phyloP scores from a whole-genome alignment of 2,888 invertebrate genomes.

The Cacoxenus indagator region DNA sequence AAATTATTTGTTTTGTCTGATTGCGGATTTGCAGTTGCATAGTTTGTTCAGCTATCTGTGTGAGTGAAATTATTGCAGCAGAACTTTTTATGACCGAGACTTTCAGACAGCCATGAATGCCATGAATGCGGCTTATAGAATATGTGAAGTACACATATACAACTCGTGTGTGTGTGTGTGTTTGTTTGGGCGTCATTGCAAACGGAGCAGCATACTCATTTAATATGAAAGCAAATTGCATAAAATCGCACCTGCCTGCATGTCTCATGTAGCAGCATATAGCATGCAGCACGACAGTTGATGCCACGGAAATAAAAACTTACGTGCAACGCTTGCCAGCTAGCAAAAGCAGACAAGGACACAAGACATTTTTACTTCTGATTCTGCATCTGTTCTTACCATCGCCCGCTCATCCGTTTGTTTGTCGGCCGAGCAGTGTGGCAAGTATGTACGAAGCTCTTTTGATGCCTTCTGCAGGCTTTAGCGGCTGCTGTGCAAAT shows the following conservation, averaged over 20 bases:
- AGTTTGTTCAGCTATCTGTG: slow-evolving; percentile 42
- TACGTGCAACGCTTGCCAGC: slow-evolving; percentile 3
- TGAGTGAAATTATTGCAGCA: slow-evolving; percentile 23
- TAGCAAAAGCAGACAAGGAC: slow-evolving; percentile 2
- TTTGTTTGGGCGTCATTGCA: background rate
- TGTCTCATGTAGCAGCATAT: background rate
- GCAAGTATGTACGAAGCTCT: background rate
- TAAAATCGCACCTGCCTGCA: slow-evolving; percentile 62
- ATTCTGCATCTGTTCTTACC: background rate
- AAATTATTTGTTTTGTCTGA: slow-evolving; percentile 70
- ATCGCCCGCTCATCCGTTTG: background rate
- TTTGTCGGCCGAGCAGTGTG: background rate
- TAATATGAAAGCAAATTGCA: slow-evolving; percentile 67
- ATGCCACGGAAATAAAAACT: slow-evolving; percentile 18
- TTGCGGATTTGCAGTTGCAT: slow-evolving; percentile 70
- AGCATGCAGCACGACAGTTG: background rate
- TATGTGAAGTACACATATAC: background rate
- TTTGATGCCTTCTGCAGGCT: slow-evolving; percentile 2
- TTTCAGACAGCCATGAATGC: slow-evolving; percentile 13
- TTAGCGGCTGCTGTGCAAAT: slow-evolving; percentile 9
- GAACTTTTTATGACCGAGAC: slow-evolving; percentile 21
- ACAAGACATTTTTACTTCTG: background rate
- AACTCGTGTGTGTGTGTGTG: background rate
- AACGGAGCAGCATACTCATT: slow-evolving; percentile 48
- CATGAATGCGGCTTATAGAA: slow-evolving; percentile 18